A percentile compares a stretch with the other conserved stretches of the same genome.
phyloP scores from a whole-genome alignment of 2,113 vertebrate genomes.

The Anguilla japonica region DNA sequence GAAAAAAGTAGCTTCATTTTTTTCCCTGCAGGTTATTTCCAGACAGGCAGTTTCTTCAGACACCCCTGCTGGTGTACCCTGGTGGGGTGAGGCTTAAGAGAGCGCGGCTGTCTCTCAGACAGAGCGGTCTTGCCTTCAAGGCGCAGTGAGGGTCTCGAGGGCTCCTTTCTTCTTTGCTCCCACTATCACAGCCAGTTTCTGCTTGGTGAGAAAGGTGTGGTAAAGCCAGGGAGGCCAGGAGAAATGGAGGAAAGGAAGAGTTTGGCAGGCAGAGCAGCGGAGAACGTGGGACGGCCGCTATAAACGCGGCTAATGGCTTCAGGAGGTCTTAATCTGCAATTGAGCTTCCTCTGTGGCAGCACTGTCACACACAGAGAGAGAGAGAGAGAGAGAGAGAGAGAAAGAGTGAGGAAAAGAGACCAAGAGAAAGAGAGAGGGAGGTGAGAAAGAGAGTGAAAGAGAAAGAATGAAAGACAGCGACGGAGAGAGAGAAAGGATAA shows the following conservation, averaged over 20 bases:
- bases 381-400: background rate
- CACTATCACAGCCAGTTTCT: no score
- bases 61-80: background rate
- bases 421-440: no score
- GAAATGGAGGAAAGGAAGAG: background rate
- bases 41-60: background rate
- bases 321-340: slow-evolving; percentile 10
- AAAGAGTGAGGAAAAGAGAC: no score
- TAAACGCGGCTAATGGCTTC: slow-evolving; percentile 7
- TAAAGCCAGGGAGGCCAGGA: background rate
- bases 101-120: background rate
- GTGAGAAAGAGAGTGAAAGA: no score
- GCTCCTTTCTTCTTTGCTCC: background rate
- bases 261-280: background rate
- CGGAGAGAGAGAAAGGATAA: background rate
- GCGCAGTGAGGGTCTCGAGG: background rate
- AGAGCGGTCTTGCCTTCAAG: background rate
- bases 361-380: background rate
- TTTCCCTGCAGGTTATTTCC: background rate
- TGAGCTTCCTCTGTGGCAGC: background rate
- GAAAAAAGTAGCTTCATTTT: background rate
- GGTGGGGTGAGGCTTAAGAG: background rate
- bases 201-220: background rate
- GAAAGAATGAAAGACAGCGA: no score
- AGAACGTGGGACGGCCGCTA: background rate